Base-by-base conservation (phyloP, 1,140 invertebrate genomes). In the Colletes gigas region DNA sequence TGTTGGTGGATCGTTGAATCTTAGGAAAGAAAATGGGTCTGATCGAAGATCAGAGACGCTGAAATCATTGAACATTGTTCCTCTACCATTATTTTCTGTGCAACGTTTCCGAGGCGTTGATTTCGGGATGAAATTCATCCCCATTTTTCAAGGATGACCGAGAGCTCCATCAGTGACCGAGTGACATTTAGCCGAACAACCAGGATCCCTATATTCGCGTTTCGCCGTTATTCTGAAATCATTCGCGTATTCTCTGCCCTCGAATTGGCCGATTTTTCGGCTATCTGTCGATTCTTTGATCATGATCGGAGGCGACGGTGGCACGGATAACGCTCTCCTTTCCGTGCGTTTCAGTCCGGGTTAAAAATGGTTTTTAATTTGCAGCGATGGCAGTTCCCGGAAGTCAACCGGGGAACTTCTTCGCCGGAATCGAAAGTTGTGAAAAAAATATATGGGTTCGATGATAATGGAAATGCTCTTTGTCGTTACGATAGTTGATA, bases 101-200 rank as follows among this genome's bases (percentile, higher is more conserved):
- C 4, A 55, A 57, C 7, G 3, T 60, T 72, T 60, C 60, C 39
- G n/a, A 55, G n/a, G 8, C 12, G 30, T n/a, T 3, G 41, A 69
- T 74, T 83, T 70, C 47, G 57, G 69, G 67, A 55, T 8, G 39
- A 30, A 59, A 83, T 71, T 84, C 67, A 70, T 21, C 57, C 74
- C 57, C 41, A 17, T 54, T 63, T n/a, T 10, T 9, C 21, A 54
- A 77, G 52, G 59, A 54, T 54, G 55, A 21, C 60, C 65, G 47
- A 55, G 47, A 55, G 55, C 62, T 75, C 39, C 67, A 66, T 39
- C 65, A 68, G 63, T 88, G 88, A 89, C 86, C 88, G 85, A 86
- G 68, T 89, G 87, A 88, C 88, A 88, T 89, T 89, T 89, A 80
- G 72, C 60, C 66, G 66, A 84, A 80, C 81, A 83, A 86, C 85